phyloP scores from a whole-genome alignment of 1,140 invertebrate genomes.

The Lasioglossum baleicum region DNA sequence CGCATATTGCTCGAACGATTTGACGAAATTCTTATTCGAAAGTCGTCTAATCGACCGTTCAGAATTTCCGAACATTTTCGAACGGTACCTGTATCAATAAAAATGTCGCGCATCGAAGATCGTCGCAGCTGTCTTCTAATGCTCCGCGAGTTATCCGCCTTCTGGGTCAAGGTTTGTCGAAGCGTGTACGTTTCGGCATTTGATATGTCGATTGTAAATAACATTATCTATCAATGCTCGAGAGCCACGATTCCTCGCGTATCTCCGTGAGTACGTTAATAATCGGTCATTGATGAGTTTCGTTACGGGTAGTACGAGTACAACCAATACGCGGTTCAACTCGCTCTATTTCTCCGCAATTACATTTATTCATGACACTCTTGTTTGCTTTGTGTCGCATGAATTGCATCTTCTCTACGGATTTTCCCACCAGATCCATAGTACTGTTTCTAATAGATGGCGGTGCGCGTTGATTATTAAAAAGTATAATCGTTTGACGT shows the following conservation, averaged over 20 bases:
- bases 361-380: conserved; percentile 1
- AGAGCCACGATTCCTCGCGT: background rate
- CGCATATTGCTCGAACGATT: background rate
- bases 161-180: conserved; percentile 55
- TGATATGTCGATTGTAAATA: conserved; percentile 34
- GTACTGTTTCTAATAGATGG: conserved; percentile 25
- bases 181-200: conserved; percentile 27
- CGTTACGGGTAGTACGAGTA: no score
- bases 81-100: background rate
- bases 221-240: conserved; percentile 8
- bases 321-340: background rate
- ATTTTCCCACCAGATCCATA: conserved; percentile 24
- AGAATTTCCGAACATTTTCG: background rate
- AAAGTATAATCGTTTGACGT: conserved; percentile 13
- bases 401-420: conserved; percentile 43
- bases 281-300: conserved; percentile 25
- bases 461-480: conserved; percentile 33
- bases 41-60: background rate
- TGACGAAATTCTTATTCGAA: no score
- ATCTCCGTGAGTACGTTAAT: background rate
- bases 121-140: conserved; percentile 54
- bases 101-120: background rate
- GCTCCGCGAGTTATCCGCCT: conserved; percentile 63
- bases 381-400: conserved; percentile 35
- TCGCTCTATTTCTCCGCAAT: background rate